Evolutionary conservation across 2,797 vertebrate species (phyloP), one percentile per base, ranked within the genome.

Genomic region (Poecilia gillii): DNA sequence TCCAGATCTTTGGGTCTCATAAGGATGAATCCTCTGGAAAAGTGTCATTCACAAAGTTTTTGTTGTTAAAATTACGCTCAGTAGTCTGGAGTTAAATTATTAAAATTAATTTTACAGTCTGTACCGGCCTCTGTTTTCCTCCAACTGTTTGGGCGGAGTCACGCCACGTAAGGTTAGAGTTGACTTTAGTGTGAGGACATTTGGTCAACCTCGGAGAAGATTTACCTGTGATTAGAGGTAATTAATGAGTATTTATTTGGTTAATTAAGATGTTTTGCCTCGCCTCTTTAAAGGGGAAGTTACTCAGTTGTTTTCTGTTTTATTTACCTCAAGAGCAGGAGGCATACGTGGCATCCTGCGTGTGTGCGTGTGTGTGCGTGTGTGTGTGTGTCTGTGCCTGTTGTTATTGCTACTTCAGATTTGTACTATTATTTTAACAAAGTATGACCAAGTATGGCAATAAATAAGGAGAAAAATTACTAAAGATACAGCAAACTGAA

Each of bases 311-410:
- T 1, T 3, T 2, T 41, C 8, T 16, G 57, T 47, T 76, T 62
- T 41, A 72, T 80, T 82, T 82, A 75, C 43, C 18, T 79, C 13
- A 47, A 31, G 43, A 57, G 20, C 43, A 72, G 76, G 81, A 80
- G 74, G 83, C 80, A 83, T 93, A 94, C 91, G 94, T 94, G 94
- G 92, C 93, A 94, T 16, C n/a, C 75, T 64, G 79, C 13, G 68
- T 0, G 71, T 64, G 53, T 73, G 51, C 57, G 66, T 66, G 53
- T n/a, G 23, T 23, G 49, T 23, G 49, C 23, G 51, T 23, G 6
- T 55, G 51, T 53, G 51, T 11, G 51, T 55, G 51, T 25, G 20
- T 53, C 7, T 25, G 51, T 53, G 49, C 25, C 7, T 55, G 23
- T 49, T 39, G 13, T 5, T 18, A 11, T n/a, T 68, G 18, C 7